A percentile compares a stretch with the other conserved stretches of the same genome.
Evolutionary conservation across 2,888 invertebrate genomes (phyloP).

Genomic region (Morpho helenor): DNA sequence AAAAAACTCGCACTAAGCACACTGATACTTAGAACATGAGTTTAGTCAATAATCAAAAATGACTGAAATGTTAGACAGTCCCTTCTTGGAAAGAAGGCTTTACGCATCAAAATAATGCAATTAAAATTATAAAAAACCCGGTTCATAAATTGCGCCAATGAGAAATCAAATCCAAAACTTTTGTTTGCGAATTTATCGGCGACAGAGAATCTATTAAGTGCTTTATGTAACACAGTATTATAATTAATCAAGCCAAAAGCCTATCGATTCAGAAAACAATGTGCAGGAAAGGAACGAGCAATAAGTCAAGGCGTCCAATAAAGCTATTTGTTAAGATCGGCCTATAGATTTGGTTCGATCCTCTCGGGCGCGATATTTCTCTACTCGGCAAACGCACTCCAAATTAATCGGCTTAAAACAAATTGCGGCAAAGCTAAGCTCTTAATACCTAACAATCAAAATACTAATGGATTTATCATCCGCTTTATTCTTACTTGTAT

Average conservation of each 20-base stretch:
- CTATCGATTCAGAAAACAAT: constrained; percentile 32
- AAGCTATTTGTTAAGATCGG: constrained; percentile 62
- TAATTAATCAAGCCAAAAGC: constrained; percentile 16
- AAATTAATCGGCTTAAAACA: constrained; percentile 47
- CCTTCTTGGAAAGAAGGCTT: too few species aligned
- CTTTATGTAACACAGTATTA: neutral
- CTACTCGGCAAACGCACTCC: constrained; percentile 40
- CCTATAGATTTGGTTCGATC: constrained; percentile 34
- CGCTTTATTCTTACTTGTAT: neutral
- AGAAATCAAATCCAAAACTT: too few species aligned
- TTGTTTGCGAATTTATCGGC: neutral
- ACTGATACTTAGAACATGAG: too few species aligned
- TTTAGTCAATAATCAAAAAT: too few species aligned
- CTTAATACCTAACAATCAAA: constrained; percentile 18
- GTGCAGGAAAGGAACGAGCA: constrained; percentile 45
- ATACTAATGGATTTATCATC: constrained; percentile 15
- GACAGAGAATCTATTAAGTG: too few species aligned
- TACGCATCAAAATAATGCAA: too few species aligned
- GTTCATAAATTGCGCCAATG: too few species aligned
- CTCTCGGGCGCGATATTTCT: constrained; percentile 40
- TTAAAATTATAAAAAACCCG: too few species aligned
- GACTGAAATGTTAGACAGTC: too few species aligned
- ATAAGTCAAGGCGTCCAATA: constrained; percentile 54
- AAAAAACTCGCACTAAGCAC: too few species aligned
- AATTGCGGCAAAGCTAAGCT: constrained; percentile 20